Percentiles rank a stretch among this genome's conserved stretches.
phyloP scores from a whole-genome alignment of 2,888 invertebrate species.

The Hipparchia semele region DNA sequence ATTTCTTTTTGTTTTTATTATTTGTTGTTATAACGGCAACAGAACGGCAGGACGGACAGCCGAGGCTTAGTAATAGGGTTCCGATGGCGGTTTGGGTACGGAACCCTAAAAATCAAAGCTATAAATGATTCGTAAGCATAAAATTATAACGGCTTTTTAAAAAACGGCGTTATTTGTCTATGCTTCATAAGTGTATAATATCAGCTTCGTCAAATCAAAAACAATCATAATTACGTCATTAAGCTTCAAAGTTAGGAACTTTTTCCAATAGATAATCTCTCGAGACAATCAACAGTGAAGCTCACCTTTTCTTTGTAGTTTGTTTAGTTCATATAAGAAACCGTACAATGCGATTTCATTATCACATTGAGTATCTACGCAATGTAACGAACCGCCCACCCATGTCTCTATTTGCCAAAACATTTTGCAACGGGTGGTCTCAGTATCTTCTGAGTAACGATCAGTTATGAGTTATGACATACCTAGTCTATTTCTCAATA shows the following conservation, averaged over 20 bases:
- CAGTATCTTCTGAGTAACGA: not conserved
- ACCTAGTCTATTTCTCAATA: not conserved
- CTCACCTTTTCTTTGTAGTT: slow-evolving; percentile 2
- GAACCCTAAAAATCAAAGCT: no score
- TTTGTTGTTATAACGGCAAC: no score
- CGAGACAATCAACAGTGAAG: not conserved
- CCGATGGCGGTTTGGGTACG: no score
- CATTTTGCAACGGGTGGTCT: slow-evolving; percentile 17
- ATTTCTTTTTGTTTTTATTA: no score
- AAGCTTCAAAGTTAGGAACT: not conserved
- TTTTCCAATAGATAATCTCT: not conserved
- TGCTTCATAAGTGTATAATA: no score
- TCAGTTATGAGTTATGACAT: slow-evolving; percentile 9
- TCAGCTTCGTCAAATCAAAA: no score
- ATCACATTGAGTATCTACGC: slow-evolving; percentile 6
- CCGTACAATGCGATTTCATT: slow-evolving; percentile 9
- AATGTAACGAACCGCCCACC: slow-evolving; percentile 10
- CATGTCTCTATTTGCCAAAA: slow-evolving; percentile 21
- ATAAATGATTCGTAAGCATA: no score
- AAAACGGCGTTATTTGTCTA: no score
- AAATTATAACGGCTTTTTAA: no score
- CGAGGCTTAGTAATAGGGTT: no score
- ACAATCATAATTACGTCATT: no score
- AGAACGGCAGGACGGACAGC: no score
- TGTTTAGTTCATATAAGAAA: slow-evolving; percentile 6